Conservation (phyloP, 2,797 vertebrate species). For the Onychomys arenicola region DNA sequence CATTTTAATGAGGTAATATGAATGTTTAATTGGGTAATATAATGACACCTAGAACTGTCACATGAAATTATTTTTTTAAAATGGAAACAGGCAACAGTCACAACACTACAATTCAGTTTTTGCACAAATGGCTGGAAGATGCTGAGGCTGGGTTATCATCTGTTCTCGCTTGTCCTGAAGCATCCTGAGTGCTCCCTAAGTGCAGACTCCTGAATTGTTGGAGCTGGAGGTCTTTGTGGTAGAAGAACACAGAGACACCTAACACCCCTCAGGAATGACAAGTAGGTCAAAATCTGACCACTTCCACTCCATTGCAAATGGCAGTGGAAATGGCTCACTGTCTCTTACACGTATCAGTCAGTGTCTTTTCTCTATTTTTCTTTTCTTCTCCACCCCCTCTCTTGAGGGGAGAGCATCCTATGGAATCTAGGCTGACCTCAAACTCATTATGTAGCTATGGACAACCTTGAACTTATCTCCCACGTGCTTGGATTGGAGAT, state of each 20-base stretch:
- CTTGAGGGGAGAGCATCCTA: no score
- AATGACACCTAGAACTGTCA: background rate
- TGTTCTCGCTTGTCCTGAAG: no score
- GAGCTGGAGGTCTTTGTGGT: background rate
- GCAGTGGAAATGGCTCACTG: background rate
- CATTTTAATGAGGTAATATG: background rate
- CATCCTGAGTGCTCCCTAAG: no score
- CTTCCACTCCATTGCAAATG: no score
- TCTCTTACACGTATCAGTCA: background rate
- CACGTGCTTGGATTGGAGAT: background rate
- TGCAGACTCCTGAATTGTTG: background rate
- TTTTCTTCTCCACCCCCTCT: background rate
- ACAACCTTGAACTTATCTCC: background rate
- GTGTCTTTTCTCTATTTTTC: background rate
- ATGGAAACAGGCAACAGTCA: background rate
- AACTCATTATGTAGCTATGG: background rate
- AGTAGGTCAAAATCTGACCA: background rate
- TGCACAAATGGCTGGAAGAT: background rate
- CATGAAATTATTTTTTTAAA: background rate
- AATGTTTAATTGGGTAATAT: background rate
- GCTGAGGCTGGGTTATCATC: accelerated
- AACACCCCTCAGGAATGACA: background rate
- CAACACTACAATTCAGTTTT: accelerated
- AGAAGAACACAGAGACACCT: background rate
- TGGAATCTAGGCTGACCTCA: background rate